A percentile compares a stretch with the other conserved stretches of the same genome.
Evolutionary conservation across 2,888 invertebrate species (phyloP).

Genomic region (Agrypnus murinus): DNA sequence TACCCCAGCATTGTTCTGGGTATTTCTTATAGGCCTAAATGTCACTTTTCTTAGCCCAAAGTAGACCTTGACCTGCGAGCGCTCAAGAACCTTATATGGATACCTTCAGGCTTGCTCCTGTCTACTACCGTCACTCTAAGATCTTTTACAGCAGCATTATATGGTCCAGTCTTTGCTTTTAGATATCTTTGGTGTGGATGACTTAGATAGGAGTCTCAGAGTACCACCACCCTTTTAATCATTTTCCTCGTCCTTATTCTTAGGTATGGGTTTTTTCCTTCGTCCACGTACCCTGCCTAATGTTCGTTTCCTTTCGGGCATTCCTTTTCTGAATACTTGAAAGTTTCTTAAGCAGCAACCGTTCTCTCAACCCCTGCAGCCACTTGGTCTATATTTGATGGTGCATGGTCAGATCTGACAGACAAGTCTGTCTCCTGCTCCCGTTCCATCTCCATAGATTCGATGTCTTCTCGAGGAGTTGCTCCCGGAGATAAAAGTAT

Average conservation of each 20-base stretch:
- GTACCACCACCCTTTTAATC: background rate
- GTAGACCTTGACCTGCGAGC: background rate
- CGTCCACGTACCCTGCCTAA: background rate
- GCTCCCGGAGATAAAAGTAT: too few relatives aligned
- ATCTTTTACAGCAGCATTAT: background rate
- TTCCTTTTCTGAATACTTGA: too few relatives aligned
- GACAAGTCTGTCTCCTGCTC: background rate
- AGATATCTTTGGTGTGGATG: too few relatives aligned
- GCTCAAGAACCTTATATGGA: background rate
- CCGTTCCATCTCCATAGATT: conserved; percentile 5
- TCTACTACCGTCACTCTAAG: background rate
- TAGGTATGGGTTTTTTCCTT: background rate
- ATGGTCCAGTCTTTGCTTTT: background rate
- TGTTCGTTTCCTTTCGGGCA: background rate
- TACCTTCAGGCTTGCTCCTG: background rate
- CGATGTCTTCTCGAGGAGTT: too few relatives aligned
- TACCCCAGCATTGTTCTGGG: too few relatives aligned
- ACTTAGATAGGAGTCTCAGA: background rate
- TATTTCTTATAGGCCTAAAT: too few relatives aligned
- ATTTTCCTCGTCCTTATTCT: too few relatives aligned
- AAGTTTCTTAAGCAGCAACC: background rate
- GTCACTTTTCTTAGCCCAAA: too few relatives aligned
- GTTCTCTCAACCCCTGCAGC: too few relatives aligned
- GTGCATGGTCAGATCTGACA: background rate
- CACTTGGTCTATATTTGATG: background rate